A percentile compares a stretch with the other conserved stretches of the same genome.
Conservation (phyloP, 2,113 vertebrate species). For the Siphamia tubifer region DNA sequence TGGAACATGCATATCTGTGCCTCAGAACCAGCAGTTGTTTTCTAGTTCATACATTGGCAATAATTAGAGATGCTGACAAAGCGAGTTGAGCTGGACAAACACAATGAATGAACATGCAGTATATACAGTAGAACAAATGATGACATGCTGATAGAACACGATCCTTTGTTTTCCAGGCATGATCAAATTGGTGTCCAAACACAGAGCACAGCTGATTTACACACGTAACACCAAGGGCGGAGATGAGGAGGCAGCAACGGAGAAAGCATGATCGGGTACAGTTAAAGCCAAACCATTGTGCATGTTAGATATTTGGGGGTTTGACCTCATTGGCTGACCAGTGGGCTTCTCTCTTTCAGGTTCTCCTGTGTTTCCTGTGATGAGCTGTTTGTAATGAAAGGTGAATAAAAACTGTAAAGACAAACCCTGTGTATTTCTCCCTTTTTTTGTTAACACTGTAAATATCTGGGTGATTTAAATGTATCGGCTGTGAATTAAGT, state of each 20-base stretch:
- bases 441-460: neutral
- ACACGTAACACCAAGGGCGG: constrained; percentile 97
- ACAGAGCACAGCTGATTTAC: constrained; percentile 97
- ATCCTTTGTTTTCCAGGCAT: constrained; percentile 78
- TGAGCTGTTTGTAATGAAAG: constrained; percentile 64
- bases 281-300: neutral
- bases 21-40: too few species aligned
- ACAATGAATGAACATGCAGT: too few species aligned
- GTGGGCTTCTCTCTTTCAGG: constrained; percentile 36
- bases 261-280: constrained; percentile 84
- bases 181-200: constrained; percentile 97
- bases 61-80: too few species aligned
- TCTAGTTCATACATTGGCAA: too few species aligned
- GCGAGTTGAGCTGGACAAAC: too few species aligned
- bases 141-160: neutral
- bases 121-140: too few species aligned
- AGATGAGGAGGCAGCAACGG: constrained; percentile 84
- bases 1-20: too few species aligned
- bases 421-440: neutral
- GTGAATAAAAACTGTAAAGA: constrained; percentile 72
- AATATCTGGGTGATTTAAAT: too few species aligned
- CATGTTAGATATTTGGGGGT: neutral
- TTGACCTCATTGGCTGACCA: neutral
- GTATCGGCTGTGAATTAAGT: too few species aligned
- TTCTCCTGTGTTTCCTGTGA: constrained; percentile 46